A percentile compares a stretch with the other conserved stretches of the same genome.
phyloP scores from a whole-genome alignment of 2,888 invertebrate species.

The Osmoderma eremita region DNA sequence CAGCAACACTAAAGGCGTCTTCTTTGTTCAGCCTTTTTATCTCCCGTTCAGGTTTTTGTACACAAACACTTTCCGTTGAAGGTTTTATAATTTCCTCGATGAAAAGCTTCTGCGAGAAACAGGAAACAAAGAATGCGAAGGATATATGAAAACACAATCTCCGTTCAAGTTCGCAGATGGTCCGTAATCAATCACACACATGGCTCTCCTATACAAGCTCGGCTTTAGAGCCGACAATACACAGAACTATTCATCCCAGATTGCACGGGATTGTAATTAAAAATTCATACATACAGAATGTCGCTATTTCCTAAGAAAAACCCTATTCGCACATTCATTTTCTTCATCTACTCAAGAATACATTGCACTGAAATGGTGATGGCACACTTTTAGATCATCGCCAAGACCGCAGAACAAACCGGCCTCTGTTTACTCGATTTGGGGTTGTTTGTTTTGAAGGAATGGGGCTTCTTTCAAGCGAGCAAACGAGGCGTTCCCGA shows the following conservation, averaged over 20 bases:
- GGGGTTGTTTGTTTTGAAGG: conserved; percentile 37
- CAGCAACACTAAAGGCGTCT: conserved; percentile 10
- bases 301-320: not conserved
- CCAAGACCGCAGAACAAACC: conserved; percentile 11
- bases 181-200: conserved; percentile 32
- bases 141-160: conserved; percentile 25
- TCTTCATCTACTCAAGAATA: not conserved
- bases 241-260: conserved; percentile 1
- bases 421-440: conserved; percentile 39
- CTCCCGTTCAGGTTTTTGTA: conserved; percentile 10
- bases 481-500: conserved; percentile 4
- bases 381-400: conserved; percentile 12
- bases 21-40: not conserved
- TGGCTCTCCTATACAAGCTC: conserved; percentile 2
- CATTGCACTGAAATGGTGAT: conserved; percentile 1
- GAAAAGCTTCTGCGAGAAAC: conserved; percentile 24
- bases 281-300: conserved; percentile 19
- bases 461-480: conserved; percentile 28
- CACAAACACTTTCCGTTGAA: conserved; percentile 19
- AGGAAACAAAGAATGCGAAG: conserved; percentile 37
- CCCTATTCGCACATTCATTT: not conserved
- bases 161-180: conserved; percentile 28
- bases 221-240: not conserved
- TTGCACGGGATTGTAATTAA: conserved; percentile 14
- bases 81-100: conserved; percentile 26